Evolutionary conservation across 2,888 invertebrate genomes (phyloP), one percentile per base, ranked within the genome.

Genomic region (Diaprepes abbreviatus): DNA sequence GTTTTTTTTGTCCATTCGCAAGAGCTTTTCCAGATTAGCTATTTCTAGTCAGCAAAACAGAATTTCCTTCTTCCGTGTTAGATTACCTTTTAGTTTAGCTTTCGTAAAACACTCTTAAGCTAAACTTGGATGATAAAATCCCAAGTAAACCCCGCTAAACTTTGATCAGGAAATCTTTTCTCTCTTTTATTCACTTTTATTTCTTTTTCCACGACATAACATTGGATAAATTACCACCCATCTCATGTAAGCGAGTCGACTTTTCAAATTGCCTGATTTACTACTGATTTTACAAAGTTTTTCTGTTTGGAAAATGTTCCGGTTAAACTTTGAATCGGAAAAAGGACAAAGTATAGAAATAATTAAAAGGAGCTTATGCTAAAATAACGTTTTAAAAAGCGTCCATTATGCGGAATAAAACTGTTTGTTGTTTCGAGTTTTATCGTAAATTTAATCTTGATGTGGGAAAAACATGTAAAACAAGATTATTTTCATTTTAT

Each of bases 221-320:
- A 10, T 35, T 35, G 21, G 24, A 24, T 5, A 24, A 24, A 45
- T 45, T 45, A 24, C 24, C 5, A 12, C 10, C 12, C 19, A 45
- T 24, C 19, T 24, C 24, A 10, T 12, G 12, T 12, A 24, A 45
- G 24, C 24, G n/a, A 45, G 10, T 24, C n/a, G 35, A 12, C 24
- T 24, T 45, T 45, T 43, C 17, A 43, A 43, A 43, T 43, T 43
- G n/a, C 19, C 17, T 43, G 43, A 43, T 43, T 19, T 43, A 38
- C 19, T 10, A 43, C 19, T 10, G n/a, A 9, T 19, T 19, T 21
- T 10, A 43, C 43, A 43, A 43, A 19, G 43, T 17, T 43, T 43
- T 43, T 19, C 36, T 21, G 19, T 10, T 43, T 10, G 3, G 19
- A 43, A 19, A 45, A 21, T 24, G 24, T 12, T 45, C 5, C 21